Evolutionary conservation across 2,888 invertebrate species (phyloP).

Genomic region (Carpatolechia fugitivella): DNA sequence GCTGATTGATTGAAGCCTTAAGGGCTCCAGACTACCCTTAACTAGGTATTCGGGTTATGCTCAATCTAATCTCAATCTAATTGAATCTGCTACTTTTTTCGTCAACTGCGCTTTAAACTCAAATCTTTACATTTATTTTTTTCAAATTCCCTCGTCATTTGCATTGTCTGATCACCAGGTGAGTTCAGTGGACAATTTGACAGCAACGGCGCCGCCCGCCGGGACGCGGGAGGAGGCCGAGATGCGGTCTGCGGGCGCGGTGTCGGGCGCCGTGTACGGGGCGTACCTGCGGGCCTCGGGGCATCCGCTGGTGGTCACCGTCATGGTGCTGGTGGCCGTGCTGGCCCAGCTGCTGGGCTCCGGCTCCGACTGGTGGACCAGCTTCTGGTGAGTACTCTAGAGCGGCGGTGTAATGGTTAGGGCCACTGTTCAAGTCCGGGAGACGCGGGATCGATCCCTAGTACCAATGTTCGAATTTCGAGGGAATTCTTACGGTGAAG

Average conservation of each 20-base stretch:
- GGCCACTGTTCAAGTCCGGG: neutral
- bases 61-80: too few species aligned
- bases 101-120: too few species aligned
- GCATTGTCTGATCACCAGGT: conserved; percentile 49
- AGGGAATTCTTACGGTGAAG: too few species aligned
- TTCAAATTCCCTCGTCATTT: too few species aligned
- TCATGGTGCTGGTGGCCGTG: conserved; percentile 81
- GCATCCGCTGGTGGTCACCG: conserved; percentile 77
- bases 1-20: too few species aligned
- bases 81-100: too few species aligned
- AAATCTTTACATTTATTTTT: too few species aligned
- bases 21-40: too few species aligned
- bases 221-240: conserved; percentile 79
- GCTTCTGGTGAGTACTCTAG: conserved; percentile 81
- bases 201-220: conserved; percentile 70
- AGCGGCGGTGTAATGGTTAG: neutral
- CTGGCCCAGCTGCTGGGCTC: conserved; percentile 85
- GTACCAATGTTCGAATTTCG: too few species aligned
- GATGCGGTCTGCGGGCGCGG: conserved; percentile 80
- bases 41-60: too few species aligned
- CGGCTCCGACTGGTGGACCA: conserved; percentile 87
- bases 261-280: conserved; percentile 80
- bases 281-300: conserved; percentile 87
- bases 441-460: too few species aligned
- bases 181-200: conserved; percentile 78